Evolutionary conservation across 1,140 invertebrate species (phyloP).

Genomic region (Pteromalus puparum): DNA sequence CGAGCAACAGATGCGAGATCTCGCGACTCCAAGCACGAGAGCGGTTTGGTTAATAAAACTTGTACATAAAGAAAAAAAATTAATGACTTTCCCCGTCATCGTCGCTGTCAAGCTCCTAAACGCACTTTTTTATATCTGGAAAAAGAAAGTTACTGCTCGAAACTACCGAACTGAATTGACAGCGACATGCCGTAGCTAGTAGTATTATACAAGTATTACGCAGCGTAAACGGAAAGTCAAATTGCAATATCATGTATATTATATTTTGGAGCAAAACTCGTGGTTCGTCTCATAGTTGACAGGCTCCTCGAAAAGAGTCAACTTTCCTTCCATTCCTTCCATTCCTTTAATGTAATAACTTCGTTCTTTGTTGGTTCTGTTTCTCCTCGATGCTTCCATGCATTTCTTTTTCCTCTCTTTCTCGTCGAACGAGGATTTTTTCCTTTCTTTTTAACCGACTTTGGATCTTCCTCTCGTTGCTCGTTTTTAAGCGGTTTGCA

Average conservation of each 20-base stretch:
- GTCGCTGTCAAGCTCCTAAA: conserved; percentile 33
- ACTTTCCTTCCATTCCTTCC: conserved; percentile 47
- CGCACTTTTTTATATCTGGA: background rate
- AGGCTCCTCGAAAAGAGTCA: conserved; percentile 34
- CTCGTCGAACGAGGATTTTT: background rate
- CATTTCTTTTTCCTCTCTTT: conserved; percentile 25
- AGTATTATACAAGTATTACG: conserved; percentile 47
- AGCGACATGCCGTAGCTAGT: conserved; percentile 32
- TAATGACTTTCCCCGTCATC: conserved; percentile 40
- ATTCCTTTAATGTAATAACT: conserved; percentile 46
- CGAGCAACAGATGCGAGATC: conserved; percentile 20
- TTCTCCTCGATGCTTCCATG: conserved; percentile 17
- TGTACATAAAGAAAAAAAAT: conserved; percentile 48
- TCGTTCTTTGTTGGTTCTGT: conserved; percentile 24
- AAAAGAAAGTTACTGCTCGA: conserved; percentile 8
- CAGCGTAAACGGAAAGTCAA: conserved; percentile 42
- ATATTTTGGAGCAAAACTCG: conserved; percentile 40
- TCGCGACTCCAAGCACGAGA: conserved; percentile 11
- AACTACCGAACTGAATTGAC: conserved; percentile 32
- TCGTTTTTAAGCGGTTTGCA: conserved; percentile 12
- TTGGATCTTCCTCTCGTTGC: background rate
- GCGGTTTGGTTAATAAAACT: conserved; percentile 25
- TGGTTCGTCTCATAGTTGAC: conserved; percentile 18
- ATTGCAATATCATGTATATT: conserved; percentile 52
- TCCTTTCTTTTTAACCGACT: conserved; percentile 15